A percentile compares a stretch with the other conserved stretches of the same genome.
phyloP scores from a whole-genome alignment of 2,888 invertebrate species.

The Ryuthela nishihirai region DNA sequence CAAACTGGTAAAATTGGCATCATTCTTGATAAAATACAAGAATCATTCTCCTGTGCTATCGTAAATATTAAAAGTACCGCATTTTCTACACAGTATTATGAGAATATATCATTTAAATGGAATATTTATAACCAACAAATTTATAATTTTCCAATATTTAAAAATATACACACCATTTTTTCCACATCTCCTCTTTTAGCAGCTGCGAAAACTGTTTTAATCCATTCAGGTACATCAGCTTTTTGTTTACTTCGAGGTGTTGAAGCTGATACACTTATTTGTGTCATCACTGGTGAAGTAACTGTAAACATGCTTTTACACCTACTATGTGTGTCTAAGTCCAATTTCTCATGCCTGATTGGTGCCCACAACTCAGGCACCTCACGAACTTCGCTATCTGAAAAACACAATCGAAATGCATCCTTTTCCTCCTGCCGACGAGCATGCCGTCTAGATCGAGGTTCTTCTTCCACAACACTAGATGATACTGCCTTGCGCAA shows the following conservation, averaged over 20 bases:
- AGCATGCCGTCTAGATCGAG: constrained; percentile 5
- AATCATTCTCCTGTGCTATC: too few relatives aligned
- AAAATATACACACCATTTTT: constrained; percentile 47
- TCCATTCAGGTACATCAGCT: constrained; percentile 49
- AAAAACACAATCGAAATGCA: constrained; percentile 32
- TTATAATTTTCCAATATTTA: too few relatives aligned
- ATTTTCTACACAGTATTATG: too few relatives aligned
- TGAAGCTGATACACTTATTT: not conserved
- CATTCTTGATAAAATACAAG: too few relatives aligned
- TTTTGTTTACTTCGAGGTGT: constrained; percentile 17
- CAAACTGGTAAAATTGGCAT: too few relatives aligned
- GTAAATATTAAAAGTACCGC: too few relatives aligned
- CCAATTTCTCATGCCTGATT: constrained; percentile 11
- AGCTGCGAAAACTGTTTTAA: constrained; percentile 49
- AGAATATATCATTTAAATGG: too few relatives aligned
- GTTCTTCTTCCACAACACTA: constrained; percentile 23
- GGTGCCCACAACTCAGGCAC: constrained; percentile 17
- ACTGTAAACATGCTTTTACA: constrained; percentile 24
- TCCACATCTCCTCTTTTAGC: constrained; percentile 49
- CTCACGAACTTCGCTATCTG: constrained; percentile 36
- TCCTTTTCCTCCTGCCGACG: constrained; percentile 20
- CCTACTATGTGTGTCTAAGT: constrained; percentile 13
- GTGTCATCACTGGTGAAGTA: constrained; percentile 1
- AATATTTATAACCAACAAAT: too few relatives aligned
- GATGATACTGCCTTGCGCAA: constrained; percentile 31